Evolutionary conservation across 1,140 invertebrate species (phyloP), one percentile per base, ranked within the genome.

Genomic region (Liolophura sinensis): DNA sequence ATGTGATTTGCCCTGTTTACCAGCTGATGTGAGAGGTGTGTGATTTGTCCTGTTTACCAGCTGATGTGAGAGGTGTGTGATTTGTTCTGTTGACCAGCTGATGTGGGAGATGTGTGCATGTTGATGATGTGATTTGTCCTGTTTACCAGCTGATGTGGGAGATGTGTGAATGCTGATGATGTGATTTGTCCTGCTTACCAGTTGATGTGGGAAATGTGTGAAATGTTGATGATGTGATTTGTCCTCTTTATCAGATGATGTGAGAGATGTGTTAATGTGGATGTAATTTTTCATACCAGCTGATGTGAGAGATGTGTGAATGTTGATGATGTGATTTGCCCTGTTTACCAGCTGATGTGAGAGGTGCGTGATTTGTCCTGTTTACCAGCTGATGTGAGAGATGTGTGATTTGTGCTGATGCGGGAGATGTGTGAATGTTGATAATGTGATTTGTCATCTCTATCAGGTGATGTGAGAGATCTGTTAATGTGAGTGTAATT

Each of bases 1-100:
- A n/a, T 50, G 14, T 52, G 11, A 25, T 24, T 59, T 61, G 16
- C 12, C 12, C 57, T 27, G 60, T 16, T 68, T 25, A 64, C 49
- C 64, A 82, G 79, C 56, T 73, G 9, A 75, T 73, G 75, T 49
- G 68, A 3, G 47, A 77, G 20, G 54, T 81, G 68, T n/a, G n/a
- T n/a, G n/a, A n/a, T n/a, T n/a, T n/a, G n/a, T n/a, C n/a, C n/a
- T n/a, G n/a, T n/a, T n/a, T n/a, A n/a, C n/a, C n/a, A n/a, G n/a
- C 51, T 31, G 46, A 46, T 9, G 15, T 48, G 25, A 5, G 48
- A 7, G 46, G 0, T 58, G 25, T 50, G 14, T 52, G 11, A 25
- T 24, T 59, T 61, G 16, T n/a, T 20, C 57, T 27, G 60, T 16
- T 68, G 18, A 64, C 49, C 64, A 82, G 79, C 56, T 73, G 9